Evolutionary conservation across 2,113 vertebrate species (phyloP).

Genomic region (Helogale parvula): DNA sequence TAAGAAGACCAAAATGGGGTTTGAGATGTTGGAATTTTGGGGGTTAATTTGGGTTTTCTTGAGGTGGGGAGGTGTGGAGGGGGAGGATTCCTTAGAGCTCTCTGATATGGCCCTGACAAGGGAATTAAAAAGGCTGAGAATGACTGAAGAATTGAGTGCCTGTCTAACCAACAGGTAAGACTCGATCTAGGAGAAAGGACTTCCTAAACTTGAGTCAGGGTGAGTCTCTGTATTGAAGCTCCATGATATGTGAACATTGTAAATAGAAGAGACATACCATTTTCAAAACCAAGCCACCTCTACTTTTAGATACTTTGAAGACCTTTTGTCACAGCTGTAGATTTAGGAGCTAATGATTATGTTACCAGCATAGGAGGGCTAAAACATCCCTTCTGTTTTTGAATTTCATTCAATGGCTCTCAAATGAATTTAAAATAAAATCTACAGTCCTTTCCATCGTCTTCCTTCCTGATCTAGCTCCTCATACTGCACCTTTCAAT

Average conservation of each 20-base stretch:
- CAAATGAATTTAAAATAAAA: neutral
- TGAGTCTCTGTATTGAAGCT: neutral
- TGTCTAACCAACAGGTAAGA: neutral
- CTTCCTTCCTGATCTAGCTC: neutral
- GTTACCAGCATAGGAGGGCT: neutral
- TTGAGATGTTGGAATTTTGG: neutral
- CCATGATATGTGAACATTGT: neutral
- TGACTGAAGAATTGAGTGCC: conserved; percentile 1
- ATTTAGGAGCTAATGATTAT: neutral
- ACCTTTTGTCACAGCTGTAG: neutral
- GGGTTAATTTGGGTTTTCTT: neutral
- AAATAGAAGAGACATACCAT: neutral
- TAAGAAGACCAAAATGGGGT: neutral
- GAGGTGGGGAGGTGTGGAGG: neutral
- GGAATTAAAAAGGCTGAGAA: neutral
- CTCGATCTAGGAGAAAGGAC: neutral
- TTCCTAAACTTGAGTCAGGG: neutral
- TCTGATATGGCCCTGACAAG: neutral
- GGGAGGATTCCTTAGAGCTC: neutral
- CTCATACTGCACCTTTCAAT: neutral
- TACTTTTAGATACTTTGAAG: neutral
- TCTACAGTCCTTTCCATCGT: neutral
- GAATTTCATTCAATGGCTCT: neutral
- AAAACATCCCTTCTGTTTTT: neutral
- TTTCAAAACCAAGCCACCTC: neutral